Evolutionary conservation across 2,797 vertebrate species (phyloP), one percentile per base, ranked within the genome.

Genomic region (Molothrus ater): DNA sequence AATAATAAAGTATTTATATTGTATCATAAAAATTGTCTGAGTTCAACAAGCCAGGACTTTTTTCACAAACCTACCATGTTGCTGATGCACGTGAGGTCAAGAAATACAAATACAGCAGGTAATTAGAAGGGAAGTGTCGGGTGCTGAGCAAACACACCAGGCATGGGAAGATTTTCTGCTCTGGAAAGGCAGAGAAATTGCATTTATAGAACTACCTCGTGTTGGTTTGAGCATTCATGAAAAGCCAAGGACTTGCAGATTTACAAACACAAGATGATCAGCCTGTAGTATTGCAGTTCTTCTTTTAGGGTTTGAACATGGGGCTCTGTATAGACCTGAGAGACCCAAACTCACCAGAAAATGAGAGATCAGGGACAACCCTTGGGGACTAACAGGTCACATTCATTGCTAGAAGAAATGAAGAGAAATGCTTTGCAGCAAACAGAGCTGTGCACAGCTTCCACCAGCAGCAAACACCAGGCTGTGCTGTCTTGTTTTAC

Each of bases 71-170:
- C 75, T 70, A 36, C 70, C 10, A 1, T 17, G 47, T 45, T 91
- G 66, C 71, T 79, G 88, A 90, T 86, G 69, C 80, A 86, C 40
- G 56, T 78, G 87, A 96, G 85, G 93, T 96, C 78, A 93, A 96
- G 87, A 78, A 83, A 83, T 92, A 87, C 65, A 97, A 96, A 90
- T 28, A 90, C 80, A 93, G 89, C 79, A 92, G 88, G 86, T 94
- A 95, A 95, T 97, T 95, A 96, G 87, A 59, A 85, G 72, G 82
- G 80, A 96, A 89, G 56, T 69, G 74, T 4, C 0, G 75, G 86
- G 43, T 96, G 80, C 84, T 94, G 91, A 90, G 86, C 74, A 95
- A 96, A 94, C 90, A 92, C 31, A 40, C 84, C 75, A 75, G 64
- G 74, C 72, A 69, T 0, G 34, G 65, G 66, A 74, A 88, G 50